Conservation (phyloP, 1,140 invertebrate genomes). For the Hetaerina americana region DNA sequence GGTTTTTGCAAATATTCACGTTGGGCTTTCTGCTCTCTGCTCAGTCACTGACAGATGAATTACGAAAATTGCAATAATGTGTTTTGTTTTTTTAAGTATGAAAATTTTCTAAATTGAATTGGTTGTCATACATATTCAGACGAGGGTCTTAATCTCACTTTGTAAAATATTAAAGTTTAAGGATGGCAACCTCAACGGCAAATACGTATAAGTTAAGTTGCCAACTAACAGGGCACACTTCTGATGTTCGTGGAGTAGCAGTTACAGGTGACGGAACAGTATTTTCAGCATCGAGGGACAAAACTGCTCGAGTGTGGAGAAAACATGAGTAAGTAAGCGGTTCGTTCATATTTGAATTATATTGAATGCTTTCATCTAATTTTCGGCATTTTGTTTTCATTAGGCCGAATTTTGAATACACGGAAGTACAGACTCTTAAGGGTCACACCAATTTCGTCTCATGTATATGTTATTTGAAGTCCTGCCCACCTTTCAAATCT, state of each 20-base stretch:
- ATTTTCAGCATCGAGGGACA: constrained; percentile 74
- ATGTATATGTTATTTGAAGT: constrained; percentile 58
- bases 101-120: too few relatives aligned
- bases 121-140: too few relatives aligned
- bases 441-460: constrained; percentile 80
- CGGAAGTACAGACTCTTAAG: constrained; percentile 50
- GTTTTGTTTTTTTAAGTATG: too few relatives aligned
- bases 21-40: too few relatives aligned
- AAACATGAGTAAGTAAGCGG: constrained; percentile 58
- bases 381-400: constrained; percentile 19
- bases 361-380: too few relatives aligned
- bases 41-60: too few relatives aligned
- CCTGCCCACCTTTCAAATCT: constrained; percentile 48
- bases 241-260: constrained; percentile 67
- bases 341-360: too few relatives aligned
- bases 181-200: neutral
- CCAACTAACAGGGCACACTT: constrained; percentile 60
- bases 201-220: constrained; percentile 58
- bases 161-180: too few relatives aligned
- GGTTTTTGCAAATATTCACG: too few relatives aligned
- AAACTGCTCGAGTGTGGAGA: constrained; percentile 71
- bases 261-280: constrained; percentile 52
- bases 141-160: too few relatives aligned
- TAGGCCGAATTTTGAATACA: constrained; percentile 39
- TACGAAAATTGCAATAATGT: too few relatives aligned